Percentiles rank a stretch among this genome's conserved stretches.
Evolutionary conservation across 2,888 invertebrate genomes (phyloP).

Genomic region (Euphydryas editha): DNA sequence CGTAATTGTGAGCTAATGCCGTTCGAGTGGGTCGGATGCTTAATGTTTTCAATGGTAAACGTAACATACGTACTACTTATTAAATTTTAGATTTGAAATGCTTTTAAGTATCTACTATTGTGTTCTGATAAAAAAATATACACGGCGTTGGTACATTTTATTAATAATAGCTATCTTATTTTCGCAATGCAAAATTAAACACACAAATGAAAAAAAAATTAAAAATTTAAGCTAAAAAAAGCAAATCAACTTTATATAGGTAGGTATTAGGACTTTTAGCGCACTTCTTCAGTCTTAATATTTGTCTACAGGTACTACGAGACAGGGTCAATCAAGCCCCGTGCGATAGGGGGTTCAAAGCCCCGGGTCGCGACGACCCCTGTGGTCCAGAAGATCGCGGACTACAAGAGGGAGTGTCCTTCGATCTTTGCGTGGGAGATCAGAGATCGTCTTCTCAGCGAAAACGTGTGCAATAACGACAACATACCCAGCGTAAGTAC

Average conservation of each 20-base stretch:
- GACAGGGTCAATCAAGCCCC: conserved; percentile 98
- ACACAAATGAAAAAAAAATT: too few relatives aligned
- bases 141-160: not conserved
- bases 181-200: not conserved
- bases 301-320: conserved; percentile 94
- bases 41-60: conserved; percentile 40
- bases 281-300: conserved; percentile 47
- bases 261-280: not conserved
- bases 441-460: conserved; percentile 95
- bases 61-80: conserved; percentile 42
- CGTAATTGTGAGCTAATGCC: conserved; percentile 75
- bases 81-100: conserved; percentile 29
- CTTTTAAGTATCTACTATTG: conserved; percentile 27
- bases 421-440: conserved; percentile 99
- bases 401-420: conserved; percentile 98
- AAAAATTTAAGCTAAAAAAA: too few relatives aligned
- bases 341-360: conserved; percentile 98
- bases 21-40: conserved; percentile 58
- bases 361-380: conserved; percentile 97
- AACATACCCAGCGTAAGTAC: conserved; percentile 98
- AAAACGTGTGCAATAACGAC: conserved; percentile 98
- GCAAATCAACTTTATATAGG: too few relatives aligned
- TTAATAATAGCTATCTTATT: not conserved
- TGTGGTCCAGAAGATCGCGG: conserved; percentile 97
- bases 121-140: conserved; percentile 18